Evolutionary conservation across 2,888 invertebrate species (phyloP).

Genomic region (Nudaria mundana): DNA sequence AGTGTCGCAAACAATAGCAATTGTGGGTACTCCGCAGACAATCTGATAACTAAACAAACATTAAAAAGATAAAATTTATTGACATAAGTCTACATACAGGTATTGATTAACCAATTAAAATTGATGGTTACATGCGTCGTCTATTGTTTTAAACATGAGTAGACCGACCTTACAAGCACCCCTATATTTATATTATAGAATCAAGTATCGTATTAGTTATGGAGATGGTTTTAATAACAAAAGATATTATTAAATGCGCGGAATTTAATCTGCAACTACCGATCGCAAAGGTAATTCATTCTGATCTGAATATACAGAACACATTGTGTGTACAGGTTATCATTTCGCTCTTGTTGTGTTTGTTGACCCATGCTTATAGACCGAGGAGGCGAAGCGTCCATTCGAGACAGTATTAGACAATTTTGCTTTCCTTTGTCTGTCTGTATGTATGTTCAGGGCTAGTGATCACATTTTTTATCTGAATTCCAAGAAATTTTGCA

Average conservation of each 20-base stretch:
- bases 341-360: background rate
- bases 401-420: no score
- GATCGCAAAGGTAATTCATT: background rate
- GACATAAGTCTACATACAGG: background rate
- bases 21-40: background rate
- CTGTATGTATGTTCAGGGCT: no score
- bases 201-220: no score
- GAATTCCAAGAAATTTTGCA: no score
- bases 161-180: no score
- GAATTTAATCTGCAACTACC: background rate
- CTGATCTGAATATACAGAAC: slow-evolving; percentile 1
- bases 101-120: slow-evolving; percentile 2
- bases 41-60: slow-evolving; percentile 1
- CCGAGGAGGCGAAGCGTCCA: no score
- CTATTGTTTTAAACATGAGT: background rate
- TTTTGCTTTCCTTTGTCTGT: no score
- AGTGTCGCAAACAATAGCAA: background rate
- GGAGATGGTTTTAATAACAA: no score
- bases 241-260: background rate
- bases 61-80: background rate
- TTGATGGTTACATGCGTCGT: background rate
- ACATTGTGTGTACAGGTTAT: slow-evolving; percentile 1
- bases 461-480: no score
- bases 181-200: no score
- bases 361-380: slow-evolving; percentile 1